A percentile compares a stretch with the other conserved stretches of the same genome.
Evolutionary conservation across 2,113 vertebrate species (phyloP).

Genomic region (Mobula hypostoma): DNA sequence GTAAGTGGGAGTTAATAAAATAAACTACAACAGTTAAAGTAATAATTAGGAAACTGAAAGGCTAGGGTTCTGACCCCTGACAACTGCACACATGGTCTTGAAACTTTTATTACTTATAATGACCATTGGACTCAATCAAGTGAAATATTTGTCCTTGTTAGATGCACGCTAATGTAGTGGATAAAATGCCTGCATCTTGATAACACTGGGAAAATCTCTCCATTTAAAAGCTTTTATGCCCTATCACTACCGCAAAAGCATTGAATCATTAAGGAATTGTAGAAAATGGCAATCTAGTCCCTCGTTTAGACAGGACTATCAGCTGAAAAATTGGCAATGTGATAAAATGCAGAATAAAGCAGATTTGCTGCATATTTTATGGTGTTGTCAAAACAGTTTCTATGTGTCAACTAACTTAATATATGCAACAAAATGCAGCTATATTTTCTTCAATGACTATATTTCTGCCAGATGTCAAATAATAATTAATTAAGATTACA

Average conservation of each 20-base stretch:
- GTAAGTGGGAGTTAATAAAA: neutral
- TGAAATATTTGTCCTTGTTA: neutral
- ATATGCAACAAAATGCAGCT: neutral
- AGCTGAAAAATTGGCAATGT: neutral
- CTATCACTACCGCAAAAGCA: neutral
- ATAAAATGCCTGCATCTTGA: neutral
- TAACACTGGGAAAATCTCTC: neutral
- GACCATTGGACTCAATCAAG: neutral
- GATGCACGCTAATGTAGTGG: neutral
- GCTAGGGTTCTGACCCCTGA: neutral
- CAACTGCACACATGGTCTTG: neutral
- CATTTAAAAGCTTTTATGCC: neutral
- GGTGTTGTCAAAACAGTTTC: neutral
- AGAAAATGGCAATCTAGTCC: neutral
- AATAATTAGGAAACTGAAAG: neutral
- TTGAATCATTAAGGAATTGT: neutral
- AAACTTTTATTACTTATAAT: neutral
- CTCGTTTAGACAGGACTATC: neutral
- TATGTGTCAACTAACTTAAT: neutral
- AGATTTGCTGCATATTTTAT: neutral
- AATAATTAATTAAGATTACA: neutral
- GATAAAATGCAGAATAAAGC: neutral
- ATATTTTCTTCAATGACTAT: neutral
- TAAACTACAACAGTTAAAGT: neutral
- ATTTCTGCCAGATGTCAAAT: neutral